Evolutionary conservation across 1,140 invertebrate species (phyloP).

Genomic region (Neodiprion virginianus): DNA sequence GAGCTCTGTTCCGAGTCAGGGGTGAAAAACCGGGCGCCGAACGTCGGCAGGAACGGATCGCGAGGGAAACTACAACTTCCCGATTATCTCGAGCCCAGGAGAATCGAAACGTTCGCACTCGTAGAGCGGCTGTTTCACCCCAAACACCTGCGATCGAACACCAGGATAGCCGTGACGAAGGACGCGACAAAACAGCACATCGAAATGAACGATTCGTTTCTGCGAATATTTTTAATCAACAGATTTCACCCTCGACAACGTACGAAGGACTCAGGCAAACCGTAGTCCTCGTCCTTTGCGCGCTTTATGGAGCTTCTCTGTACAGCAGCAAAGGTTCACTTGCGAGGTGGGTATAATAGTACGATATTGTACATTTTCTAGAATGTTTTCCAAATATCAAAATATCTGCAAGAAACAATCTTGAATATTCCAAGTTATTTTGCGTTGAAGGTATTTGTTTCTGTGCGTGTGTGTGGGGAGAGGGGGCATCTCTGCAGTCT

Average conservation of each 20-base stretch:
- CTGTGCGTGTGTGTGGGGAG: no score
- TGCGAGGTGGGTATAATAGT: slow-evolving; percentile 31
- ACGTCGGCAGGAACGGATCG: not conserved
- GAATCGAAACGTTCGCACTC: not conserved
- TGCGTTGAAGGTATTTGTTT: no score
- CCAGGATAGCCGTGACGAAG: not conserved
- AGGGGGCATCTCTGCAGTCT: no score
- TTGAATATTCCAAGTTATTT: no score
- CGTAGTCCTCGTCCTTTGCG: slow-evolving; percentile 41
- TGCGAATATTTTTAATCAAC: not conserved
- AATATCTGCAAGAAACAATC: no score
- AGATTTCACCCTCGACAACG: slow-evolving; percentile 2
- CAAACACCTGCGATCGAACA: not conserved
- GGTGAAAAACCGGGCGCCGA: not conserved
- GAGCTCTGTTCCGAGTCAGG: not conserved
- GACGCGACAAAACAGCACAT: not conserved
- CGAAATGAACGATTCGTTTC: not conserved
- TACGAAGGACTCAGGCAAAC: slow-evolving; percentile 33
- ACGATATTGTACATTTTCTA: no score
- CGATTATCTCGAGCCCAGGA: not conserved
- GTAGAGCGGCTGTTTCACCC: not conserved
- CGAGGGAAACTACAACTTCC: not conserved
- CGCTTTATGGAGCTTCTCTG: slow-evolving; percentile 45
- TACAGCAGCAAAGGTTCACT: slow-evolving; percentile 38
- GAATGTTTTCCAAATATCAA: no score